Evolutionary conservation across 2,888 invertebrate species (phyloP).

Genomic region (Cynaeus angustus): DNA sequence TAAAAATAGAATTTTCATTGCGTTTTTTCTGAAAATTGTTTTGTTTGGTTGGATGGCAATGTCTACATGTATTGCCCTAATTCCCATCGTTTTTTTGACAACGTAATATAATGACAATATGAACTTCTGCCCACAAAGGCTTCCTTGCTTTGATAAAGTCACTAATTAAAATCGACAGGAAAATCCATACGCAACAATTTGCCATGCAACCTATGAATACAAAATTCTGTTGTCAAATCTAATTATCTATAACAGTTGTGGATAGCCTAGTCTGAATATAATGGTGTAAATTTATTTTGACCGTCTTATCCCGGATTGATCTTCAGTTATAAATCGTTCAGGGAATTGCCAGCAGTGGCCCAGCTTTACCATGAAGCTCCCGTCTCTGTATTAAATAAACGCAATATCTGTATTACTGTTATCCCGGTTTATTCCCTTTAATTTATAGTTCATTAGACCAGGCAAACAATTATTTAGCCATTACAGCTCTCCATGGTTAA

Average conservation of each 20-base stretch:
- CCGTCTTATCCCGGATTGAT: slow-evolving; percentile 23
- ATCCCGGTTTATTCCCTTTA: slow-evolving; percentile 18
- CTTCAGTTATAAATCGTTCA: slow-evolving; percentile 8
- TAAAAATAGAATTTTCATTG: too few species aligned
- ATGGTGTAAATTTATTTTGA: slow-evolving; percentile 11
- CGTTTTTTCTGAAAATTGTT: too few species aligned
- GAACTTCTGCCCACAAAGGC: too few species aligned
- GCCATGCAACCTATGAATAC: too few species aligned
- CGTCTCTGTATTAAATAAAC: background rate
- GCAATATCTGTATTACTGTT: slow-evolving; percentile 17
- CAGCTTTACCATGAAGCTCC: background rate
- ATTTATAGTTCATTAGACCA: slow-evolving; percentile 14
- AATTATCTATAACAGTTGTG: background rate
- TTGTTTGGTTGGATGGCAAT: too few species aligned
- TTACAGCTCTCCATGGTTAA: slow-evolving; percentile 1
- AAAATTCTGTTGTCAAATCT: background rate
- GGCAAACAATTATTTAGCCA: slow-evolving; percentile 17
- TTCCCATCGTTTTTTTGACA: too few species aligned
- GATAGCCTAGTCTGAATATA: background rate
- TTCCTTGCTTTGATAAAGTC: too few species aligned
- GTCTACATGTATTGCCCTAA: too few species aligned
- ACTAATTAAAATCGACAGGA: too few species aligned
- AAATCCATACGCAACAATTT: too few species aligned
- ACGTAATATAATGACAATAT: too few species aligned
- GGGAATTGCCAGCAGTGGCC: slow-evolving; percentile 1